A percentile compares a stretch with the other conserved stretches of the same genome.
phyloP scores from a whole-genome alignment of 1,140 invertebrate genomes.

The Anagrus nilaparvatae region DNA sequence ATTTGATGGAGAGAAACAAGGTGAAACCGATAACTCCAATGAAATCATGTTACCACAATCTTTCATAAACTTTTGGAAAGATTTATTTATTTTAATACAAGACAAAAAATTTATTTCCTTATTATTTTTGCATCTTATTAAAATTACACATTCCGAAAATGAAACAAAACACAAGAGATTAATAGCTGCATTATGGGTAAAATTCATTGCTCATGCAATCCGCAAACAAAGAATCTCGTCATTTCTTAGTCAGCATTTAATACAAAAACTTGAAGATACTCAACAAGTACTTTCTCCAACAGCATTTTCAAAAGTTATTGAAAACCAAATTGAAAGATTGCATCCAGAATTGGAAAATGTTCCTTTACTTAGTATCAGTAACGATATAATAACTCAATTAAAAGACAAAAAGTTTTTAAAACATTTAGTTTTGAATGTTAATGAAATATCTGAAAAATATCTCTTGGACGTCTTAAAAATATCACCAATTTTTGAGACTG shows the following conservation, averaged over 20 bases:
- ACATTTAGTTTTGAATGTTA: constrained; percentile 25
- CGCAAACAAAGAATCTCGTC: constrained; percentile 35
- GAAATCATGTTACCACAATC: constrained; percentile 19
- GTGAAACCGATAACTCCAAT: no score
- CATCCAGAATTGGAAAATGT: constrained; percentile 23
- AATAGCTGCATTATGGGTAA: constrained; percentile 46
- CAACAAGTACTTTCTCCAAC: constrained; percentile 17
- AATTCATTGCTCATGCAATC: constrained; percentile 39
- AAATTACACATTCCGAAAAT: constrained; percentile 34
- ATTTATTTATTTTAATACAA: constrained; percentile 42
- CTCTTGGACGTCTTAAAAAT: constrained; percentile 26
- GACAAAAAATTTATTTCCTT: constrained; percentile 40
- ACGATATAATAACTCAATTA: constrained; percentile 23
- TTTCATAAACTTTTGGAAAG: constrained; percentile 41
- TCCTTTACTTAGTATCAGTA: constrained; percentile 22
- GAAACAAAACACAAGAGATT: constrained; percentile 28
- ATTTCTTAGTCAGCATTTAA: constrained; percentile 25
- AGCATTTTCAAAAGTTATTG: constrained; percentile 18
- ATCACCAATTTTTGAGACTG: constrained; percentile 13
- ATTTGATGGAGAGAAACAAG: constrained; percentile 19
- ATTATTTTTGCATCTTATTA: constrained; percentile 41
- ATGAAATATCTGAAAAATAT: constrained; percentile 26
- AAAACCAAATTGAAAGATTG: constrained; percentile 17
- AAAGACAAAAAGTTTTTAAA: constrained; percentile 24
- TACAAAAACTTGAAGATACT: constrained; percentile 20